Percentiles rank a stretch among this genome's conserved stretches.
Conservation (phyloP, 2,113 vertebrate species). For the Recurvirostra avosetta region DNA sequence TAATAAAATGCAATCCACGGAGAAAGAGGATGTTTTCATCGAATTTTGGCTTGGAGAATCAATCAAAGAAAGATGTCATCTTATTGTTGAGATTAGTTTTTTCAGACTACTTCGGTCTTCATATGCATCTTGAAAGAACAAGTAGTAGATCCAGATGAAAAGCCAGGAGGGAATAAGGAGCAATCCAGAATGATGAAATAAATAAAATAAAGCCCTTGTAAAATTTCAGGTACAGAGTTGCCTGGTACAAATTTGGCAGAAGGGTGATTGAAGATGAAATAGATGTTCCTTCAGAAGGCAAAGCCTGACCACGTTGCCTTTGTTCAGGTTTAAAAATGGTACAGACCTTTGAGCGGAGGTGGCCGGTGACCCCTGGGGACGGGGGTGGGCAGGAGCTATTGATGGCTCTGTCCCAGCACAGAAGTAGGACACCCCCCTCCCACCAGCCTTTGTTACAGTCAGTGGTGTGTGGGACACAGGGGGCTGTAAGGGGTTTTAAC, state of each 20-base stretch:
- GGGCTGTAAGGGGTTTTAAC: background rate
- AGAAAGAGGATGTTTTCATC: background rate
- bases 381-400: background rate
- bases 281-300: background rate
- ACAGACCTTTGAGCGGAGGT: background rate
- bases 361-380: fast-evolving
- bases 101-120: background rate
- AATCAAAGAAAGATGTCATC: background rate
- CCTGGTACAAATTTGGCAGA: background rate
- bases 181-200: background rate
- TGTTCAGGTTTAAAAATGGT: background rate
- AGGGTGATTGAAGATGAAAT: background rate
- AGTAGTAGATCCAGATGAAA: background rate
- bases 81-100: background rate
- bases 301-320: background rate
- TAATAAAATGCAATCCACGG: background rate
- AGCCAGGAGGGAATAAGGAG: background rate
- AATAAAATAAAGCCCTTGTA: background rate
- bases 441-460: background rate
- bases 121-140: background rate
- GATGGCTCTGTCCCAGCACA: background rate
- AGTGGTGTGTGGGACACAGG: fast-evolving
- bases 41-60: background rate
- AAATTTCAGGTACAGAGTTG: background rate
- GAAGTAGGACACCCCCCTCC: background rate